Evolutionary conservation across 2,113 vertebrate species (phyloP), one percentile per base, ranked within the genome.

Genomic region (Ammodramus savannarum): DNA sequence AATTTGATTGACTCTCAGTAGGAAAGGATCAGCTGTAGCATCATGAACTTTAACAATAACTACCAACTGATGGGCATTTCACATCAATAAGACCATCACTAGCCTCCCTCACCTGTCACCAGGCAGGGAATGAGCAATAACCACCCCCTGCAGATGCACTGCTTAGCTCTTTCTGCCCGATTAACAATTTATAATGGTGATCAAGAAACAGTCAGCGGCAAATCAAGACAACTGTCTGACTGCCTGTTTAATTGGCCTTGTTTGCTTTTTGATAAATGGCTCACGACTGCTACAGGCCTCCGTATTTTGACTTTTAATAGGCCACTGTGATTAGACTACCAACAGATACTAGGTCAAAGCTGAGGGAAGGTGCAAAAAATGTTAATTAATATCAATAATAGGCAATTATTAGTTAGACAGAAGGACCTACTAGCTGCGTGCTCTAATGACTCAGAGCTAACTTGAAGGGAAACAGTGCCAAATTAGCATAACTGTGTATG

Each of bases 301-400:
- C 54, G 85, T 96, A 98, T 99, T 99, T 99, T 98, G 98, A 98
- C 98, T 98, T 98, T 99, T 99, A 99, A 99, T 99, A 99, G 98
- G 98, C 98, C 98, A 98, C 97, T 97, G 98, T 99, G 99, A 99
- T 99, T 99, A 99, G 98, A 98, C 99, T 99, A 99, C 99, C 98
- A 99, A 99, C 99, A 99, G 98, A 99, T 99, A 99, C 97, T 96
- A 97, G 99, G 99, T 99, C 99, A 99, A 98, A 98, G 99, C 97
- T 12, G 95, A 99, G 98, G 98, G 97, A 98, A 99, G 98, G 99
- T 99, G 99, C 98, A 98, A 98, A 99, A 99, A 99, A 99, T 99
- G 99, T 99, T 99, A 99, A 99, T 99, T 99, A 99, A 99, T 99
- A 99, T 99, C 99, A 99, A 99, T 99, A 99, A 99, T 99, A 98